Percentiles rank a stretch among this genome's conserved stretches.
These are phyloP conservation scores for Enteromius radiatus DNA, from an alignment of 2,797 vertebrate species.

Conservation along the genomic window DNA sequence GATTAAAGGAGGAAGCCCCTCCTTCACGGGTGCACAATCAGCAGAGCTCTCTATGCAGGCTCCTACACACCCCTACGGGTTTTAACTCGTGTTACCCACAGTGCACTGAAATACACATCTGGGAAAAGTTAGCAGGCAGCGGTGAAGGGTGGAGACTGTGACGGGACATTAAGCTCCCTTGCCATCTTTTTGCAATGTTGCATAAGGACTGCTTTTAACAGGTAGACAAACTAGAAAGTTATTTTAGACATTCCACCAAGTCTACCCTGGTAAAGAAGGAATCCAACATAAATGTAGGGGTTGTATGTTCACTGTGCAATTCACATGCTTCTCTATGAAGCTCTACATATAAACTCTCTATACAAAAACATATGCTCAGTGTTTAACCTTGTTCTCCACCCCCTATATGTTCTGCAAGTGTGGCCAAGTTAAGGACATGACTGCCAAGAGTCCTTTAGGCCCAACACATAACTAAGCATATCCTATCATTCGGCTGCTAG, in stretches of 20 bases:
- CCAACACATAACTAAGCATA: constrained; percentile 26
- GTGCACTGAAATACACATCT: constrained; percentile 53
- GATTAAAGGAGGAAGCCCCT: constrained; percentile 43
- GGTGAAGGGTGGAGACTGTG: constrained; percentile 52
- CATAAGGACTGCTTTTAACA: constrained; percentile 48
- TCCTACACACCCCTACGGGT: constrained; percentile 27
- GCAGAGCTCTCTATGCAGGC: constrained; percentile 43
- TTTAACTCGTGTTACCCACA: constrained; percentile 38
- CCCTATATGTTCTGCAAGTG: constrained; percentile 19
- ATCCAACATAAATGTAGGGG: neutral
- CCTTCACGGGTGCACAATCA: constrained; percentile 54
- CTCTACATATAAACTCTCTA: constrained; percentile 11
- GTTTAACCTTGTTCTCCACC: constrained; percentile 32
- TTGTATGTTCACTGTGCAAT: neutral
- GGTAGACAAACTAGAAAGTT: constrained; percentile 16
- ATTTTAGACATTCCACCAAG: constrained; percentile 15
- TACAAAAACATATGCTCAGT: constrained; percentile 36
- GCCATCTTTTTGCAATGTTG: constrained; percentile 42
- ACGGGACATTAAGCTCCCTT: constrained; percentile 43
- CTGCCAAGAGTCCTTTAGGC: constrained; percentile 4
- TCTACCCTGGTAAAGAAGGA: neutral
- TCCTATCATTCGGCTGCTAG: neutral
- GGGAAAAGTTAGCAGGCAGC: constrained; percentile 52
- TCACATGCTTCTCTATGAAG: neutral
- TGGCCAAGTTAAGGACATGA: constrained; percentile 26